Percentiles rank a stretch among this genome's conserved stretches.
Evolutionary conservation across 2,797 vertebrate genomes (phyloP).

Genomic region (Peromyscus melanophrys): DNA sequence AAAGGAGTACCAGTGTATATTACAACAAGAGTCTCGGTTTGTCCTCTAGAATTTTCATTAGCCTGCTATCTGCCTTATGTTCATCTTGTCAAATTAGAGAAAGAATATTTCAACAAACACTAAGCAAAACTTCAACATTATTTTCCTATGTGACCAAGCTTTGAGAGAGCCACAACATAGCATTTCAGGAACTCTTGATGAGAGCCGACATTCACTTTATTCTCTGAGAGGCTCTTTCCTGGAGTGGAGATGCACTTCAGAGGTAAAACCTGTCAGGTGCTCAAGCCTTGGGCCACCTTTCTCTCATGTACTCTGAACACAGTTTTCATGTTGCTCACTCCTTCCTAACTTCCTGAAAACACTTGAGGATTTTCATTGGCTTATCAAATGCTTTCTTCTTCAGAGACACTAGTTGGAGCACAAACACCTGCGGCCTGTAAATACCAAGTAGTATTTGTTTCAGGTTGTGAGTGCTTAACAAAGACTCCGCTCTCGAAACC

Average conservation of each 20-base stretch:
- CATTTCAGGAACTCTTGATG: neutral
- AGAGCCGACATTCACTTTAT: neutral
- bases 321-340: neutral
- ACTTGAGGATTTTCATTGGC: neutral
- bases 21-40: neutral
- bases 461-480: constrained; percentile 6
- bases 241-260: neutral
- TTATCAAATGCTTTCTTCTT: neutral
- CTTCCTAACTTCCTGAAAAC: neutral
- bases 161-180: neutral
- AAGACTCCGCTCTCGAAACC: neutral
- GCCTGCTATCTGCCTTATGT: neutral
- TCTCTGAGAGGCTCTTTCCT: neutral
- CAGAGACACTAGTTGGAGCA: neutral
- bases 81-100: neutral
- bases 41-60: neutral
- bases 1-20: neutral
- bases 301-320: neutral
- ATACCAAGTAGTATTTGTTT: neutral
- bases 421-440: neutral
- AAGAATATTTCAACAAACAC: constrained; percentile 22
- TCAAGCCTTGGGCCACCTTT: neutral
- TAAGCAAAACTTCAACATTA: neutral
- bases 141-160: neutral
- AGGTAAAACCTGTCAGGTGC: neutral